Evolutionary conservation across 2,113 vertebrate genomes (phyloP).

Genomic region (Spizaetus ornatus): DNA sequence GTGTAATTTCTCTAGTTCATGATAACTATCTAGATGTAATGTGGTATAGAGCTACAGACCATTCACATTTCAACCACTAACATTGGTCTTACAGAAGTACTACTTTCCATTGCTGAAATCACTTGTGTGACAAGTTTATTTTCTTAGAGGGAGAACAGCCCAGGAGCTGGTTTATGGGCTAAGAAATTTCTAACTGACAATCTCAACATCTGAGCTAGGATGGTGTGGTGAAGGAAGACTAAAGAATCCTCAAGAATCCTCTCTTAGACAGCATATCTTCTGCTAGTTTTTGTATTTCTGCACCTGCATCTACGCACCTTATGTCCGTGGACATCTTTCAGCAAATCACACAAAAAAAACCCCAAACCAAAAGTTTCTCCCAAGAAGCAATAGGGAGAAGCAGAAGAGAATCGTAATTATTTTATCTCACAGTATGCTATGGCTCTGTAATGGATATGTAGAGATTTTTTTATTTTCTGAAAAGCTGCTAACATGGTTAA

Average conservation of each 20-base stretch:
- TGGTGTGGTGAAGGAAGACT: not conserved
- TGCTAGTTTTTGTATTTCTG: not conserved
- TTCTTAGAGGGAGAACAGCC: not conserved
- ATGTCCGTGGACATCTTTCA: not conserved
- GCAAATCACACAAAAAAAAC: not conserved
- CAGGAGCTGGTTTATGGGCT: not conserved
- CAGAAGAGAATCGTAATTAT: not conserved
- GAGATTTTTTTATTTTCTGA: not conserved
- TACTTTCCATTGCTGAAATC: not conserved
- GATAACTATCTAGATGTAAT: not conserved
- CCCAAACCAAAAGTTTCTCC: not conserved
- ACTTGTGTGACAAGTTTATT: not conserved
- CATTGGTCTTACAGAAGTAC: not conserved
- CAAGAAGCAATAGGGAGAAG: not conserved
- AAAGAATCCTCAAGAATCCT: not conserved
- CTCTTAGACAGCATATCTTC: not conserved
- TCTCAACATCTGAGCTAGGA: not conserved
- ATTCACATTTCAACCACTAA: not conserved
- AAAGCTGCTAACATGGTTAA: not conserved
- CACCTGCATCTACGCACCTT: not conserved
- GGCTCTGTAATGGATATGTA: not conserved
- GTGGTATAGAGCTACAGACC: not conserved
- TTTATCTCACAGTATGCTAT: not conserved
- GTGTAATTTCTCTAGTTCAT: not conserved
- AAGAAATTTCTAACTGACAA: not conserved